Percentiles rank a stretch among this genome's conserved stretches.
phyloP scores from a whole-genome alignment of 1,140 invertebrate genomes.

The Meloidogyne chitwoodi region DNA sequence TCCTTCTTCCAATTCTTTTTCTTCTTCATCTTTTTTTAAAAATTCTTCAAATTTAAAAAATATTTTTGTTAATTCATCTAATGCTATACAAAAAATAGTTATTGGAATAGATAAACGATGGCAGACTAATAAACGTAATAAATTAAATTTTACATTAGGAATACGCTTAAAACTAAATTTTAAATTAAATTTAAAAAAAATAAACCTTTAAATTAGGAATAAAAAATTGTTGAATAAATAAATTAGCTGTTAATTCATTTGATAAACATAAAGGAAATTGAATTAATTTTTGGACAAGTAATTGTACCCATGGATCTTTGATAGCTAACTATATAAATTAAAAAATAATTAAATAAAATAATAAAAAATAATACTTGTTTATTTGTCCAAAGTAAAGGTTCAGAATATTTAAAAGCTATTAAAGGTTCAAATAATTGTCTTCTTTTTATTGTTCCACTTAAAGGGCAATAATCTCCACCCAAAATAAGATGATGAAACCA shows the following conservation, averaged over 20 bases:
- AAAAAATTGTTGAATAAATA: slow-evolving; percentile 15
- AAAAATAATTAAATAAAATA: neutral
- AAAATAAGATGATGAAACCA: slow-evolving; percentile 23
- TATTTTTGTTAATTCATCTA: neutral
- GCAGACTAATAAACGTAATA: slow-evolving; percentile 3
- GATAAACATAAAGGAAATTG: slow-evolving; percentile 5
- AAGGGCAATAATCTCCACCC: neutral
- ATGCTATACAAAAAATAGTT: neutral
- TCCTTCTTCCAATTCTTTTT: neutral
- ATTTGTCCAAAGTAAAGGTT: slow-evolving; percentile 1
- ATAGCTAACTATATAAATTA: slow-evolving; percentile 14
- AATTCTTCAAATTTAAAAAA: neutral
- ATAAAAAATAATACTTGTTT: neutral
- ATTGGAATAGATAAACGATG: neutral
- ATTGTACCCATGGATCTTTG: slow-evolving; percentile 18
- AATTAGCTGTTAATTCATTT: slow-evolving; percentile 13
- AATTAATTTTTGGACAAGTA: slow-evolving; percentile 18
- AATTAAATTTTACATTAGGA: slow-evolving; percentile 14
- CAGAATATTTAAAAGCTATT: slow-evolving; percentile 5
- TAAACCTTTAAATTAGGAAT: slow-evolving; percentile 8
- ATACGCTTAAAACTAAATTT: neutral
- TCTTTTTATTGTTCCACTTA: slow-evolving; percentile 12
- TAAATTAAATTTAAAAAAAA: neutral
- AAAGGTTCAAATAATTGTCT: neutral
- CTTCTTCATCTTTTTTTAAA: neutral